Evolutionary conservation across 1,140 invertebrate species (phyloP).

Genomic region (Metaphire vulgaris): DNA sequence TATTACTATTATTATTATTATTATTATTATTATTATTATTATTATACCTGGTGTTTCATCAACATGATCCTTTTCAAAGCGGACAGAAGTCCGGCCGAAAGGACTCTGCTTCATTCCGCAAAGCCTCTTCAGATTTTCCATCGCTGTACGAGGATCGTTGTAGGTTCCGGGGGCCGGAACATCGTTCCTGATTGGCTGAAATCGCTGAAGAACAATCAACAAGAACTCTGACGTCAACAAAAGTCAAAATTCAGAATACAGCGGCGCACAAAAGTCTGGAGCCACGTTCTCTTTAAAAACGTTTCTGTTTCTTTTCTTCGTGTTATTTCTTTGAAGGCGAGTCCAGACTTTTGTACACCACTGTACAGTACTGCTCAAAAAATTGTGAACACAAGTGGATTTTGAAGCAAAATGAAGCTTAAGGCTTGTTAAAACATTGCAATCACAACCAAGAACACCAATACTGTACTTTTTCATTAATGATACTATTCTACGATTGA

Average conservation of each 20-base stretch:
- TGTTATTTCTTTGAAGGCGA: too few relatives aligned
- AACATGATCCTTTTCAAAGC: constrained; percentile 37
- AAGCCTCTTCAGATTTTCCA: constrained; percentile 41
- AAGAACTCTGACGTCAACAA: background rate
- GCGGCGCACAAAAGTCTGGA: too few relatives aligned
- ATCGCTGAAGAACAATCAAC: constrained; percentile 39
- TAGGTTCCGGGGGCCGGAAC: constrained; percentile 48
- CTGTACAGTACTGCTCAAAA: too few relatives aligned
- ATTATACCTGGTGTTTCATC: constrained; percentile 37
- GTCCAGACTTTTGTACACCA: too few relatives aligned
- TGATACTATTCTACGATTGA: too few relatives aligned
- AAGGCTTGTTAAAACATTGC: too few relatives aligned
- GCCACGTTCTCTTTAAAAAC: too few relatives aligned
- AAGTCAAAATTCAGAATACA: background rate
- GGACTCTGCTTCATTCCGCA: constrained; percentile 49
- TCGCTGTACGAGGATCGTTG: constrained; percentile 48
- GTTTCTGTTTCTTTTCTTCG: too few relatives aligned
- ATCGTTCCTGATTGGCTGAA: constrained; percentile 34
- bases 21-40: background rate
- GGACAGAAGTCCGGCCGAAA: constrained; percentile 48
- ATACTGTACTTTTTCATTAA: too few relatives aligned
- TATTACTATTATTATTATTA: background rate
- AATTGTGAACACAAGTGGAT: too few relatives aligned
- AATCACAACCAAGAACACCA: too few relatives aligned
- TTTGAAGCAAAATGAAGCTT: too few relatives aligned